A percentile compares a stretch with the other conserved stretches of the same genome.
These are phyloP conservation scores for Numenius phaeopus DNA, from an alignment of 2,797 vertebrate genomes.

Conservation along the genomic window DNA sequence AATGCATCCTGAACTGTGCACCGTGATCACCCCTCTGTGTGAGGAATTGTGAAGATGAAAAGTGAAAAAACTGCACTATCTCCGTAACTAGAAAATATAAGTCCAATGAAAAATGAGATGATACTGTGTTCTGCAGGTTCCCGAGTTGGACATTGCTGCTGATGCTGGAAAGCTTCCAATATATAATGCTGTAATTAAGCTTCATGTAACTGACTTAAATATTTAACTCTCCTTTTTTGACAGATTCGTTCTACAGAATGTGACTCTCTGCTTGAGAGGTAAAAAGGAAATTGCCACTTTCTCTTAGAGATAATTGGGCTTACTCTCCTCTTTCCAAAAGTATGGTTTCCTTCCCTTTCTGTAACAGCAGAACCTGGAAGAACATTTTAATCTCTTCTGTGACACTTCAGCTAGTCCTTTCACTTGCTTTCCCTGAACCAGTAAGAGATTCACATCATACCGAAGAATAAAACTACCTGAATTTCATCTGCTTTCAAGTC, in stretches of 20 bases:
- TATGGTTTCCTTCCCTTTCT: neutral
- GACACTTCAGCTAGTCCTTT: neutral
- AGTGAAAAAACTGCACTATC: neutral
- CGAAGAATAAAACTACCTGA: neutral
- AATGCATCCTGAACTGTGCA: neutral
- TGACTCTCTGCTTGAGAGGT: neutral
- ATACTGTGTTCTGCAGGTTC: neutral
- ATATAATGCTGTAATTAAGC: neutral
- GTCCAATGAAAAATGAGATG: neutral
- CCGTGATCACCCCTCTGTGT: neutral
- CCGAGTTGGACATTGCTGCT: neutral
- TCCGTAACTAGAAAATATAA: neutral
- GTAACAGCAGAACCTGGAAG: neutral
- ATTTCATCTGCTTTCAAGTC: constrained; percentile 32
- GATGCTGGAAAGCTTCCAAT: neutral
- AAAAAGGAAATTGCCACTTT: neutral
- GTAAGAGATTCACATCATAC: neutral
- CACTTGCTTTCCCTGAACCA: neutral
- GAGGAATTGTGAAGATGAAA: neutral
- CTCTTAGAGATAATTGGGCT: neutral
- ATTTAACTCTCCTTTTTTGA: neutral
- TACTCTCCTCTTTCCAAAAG: neutral
- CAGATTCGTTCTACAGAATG: neutral
- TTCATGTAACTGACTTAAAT: neutral
- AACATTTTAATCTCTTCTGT: neutral